Conservation (phyloP, 1,140 invertebrate genomes). For the Acyrthosiphon pisum region DNA sequence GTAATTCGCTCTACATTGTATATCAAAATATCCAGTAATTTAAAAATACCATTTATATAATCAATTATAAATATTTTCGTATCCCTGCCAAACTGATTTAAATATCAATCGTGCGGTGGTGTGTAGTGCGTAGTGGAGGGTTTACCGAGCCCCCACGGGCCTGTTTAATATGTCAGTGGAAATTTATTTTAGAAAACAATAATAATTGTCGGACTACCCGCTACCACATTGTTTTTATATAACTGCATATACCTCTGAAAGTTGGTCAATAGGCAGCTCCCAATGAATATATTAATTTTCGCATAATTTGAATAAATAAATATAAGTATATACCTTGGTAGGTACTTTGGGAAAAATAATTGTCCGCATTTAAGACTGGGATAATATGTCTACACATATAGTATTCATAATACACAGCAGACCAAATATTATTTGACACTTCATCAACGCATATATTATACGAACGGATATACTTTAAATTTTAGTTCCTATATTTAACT, state of each 20-base stretch:
- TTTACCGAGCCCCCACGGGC: neutral
- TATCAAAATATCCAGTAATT: neutral
- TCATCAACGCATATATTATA: too few relatives aligned
- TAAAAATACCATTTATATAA: neutral
- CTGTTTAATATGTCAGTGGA: conserved; percentile 17
- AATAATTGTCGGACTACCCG: neutral
- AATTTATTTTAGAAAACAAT: conserved; percentile 15
- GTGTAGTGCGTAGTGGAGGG: neutral
- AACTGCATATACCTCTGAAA: neutral
- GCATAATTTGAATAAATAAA: neutral
- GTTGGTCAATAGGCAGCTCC: neutral
- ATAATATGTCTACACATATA: too few relatives aligned
- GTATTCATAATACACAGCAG: too few relatives aligned
- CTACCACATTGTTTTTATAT: neutral
- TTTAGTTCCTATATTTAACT: too few relatives aligned
- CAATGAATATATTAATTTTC: neutral
- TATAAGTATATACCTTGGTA: too few relatives aligned
- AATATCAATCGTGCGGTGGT: neutral
- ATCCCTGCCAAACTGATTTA: conserved; percentile 3
- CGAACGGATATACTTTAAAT: too few relatives aligned
- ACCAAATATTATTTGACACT: too few relatives aligned
- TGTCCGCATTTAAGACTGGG: neutral
- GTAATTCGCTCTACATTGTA: neutral
- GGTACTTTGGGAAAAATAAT: neutral
- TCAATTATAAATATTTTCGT: neutral